phyloP scores from a whole-genome alignment of 2,113 vertebrate genomes.

The Pachyramphus minor region DNA sequence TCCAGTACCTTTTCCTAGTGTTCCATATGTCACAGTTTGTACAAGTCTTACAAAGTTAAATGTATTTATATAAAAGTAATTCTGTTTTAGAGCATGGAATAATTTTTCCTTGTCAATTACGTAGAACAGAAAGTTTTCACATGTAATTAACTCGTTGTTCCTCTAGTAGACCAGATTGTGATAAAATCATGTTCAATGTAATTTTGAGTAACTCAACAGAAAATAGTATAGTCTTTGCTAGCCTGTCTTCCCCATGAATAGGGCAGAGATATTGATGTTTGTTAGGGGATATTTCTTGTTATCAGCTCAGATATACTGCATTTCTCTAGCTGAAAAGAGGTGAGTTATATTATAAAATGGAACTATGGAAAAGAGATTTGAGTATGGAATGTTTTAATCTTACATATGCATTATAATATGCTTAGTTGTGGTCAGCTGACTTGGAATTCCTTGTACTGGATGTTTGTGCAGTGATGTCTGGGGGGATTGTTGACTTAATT shows the following conservation, averaged over 20 bases:
- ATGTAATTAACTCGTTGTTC: background rate
- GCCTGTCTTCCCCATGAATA: background rate
- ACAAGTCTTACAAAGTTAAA: background rate
- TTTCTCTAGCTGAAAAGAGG: background rate
- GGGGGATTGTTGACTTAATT: background rate
- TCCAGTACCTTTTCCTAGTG: background rate
- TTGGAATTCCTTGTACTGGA: background rate
- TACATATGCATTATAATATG: fast-evolving
- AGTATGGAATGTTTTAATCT: background rate
- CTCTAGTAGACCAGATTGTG: background rate
- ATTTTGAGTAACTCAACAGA: background rate
- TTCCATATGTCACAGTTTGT: background rate
- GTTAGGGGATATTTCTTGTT: background rate
- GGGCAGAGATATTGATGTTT: background rate
- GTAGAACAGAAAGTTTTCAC: background rate
- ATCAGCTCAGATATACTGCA: background rate
- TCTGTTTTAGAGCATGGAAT: background rate
- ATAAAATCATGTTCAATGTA: background rate
- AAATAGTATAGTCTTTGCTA: background rate
- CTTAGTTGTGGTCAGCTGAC: background rate
- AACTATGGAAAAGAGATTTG: background rate
- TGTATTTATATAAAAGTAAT: too few relatives aligned
- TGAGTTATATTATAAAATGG: background rate
- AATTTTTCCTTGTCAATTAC: background rate
- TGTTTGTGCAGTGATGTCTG: background rate